These are phyloP conservation scores for Amphiura filiformis DNA, from an alignment of 35 echinoderm and acorn worm genomes.

Conservation along the genomic window DNA sequence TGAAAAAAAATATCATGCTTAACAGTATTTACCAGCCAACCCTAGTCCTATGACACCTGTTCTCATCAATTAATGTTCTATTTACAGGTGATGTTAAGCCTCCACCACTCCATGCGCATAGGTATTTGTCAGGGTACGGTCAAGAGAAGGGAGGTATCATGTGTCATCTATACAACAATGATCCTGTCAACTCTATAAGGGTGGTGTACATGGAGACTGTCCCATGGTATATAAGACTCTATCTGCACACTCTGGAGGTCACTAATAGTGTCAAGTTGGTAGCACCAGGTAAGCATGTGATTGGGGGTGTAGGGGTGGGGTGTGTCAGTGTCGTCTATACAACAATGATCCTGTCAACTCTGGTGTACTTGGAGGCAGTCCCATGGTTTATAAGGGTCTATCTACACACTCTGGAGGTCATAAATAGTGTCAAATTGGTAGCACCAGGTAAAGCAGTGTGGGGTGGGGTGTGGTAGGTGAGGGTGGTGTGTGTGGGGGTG, in stretches of 20 bases:
- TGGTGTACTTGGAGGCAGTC: conserved; percentile 74
- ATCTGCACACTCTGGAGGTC: conserved; percentile 81
- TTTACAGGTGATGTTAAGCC: conserved; percentile 37
- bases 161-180: conserved; percentile 63
- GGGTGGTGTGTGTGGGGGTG: conserved; percentile 47
- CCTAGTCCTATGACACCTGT: no score
- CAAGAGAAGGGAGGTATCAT: conserved; percentile 88
- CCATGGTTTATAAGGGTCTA: conserved; percentile 91
- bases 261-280: conserved; percentile 36
- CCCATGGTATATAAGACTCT: conserved; percentile 86
- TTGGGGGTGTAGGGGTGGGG: conserved; percentile 84
- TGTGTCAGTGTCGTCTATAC: conserved; percentile 65
- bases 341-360: conserved; percentile 52
- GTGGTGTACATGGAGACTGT: conserved; percentile 82
- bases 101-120: conserved; percentile 62
- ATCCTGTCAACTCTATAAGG: conserved; percentile 37
- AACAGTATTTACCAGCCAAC: no score
- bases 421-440: conserved; percentile 32
- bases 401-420: conserved; percentile 77
- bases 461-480: neutral
- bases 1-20: no score
- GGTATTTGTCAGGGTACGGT: conserved; percentile 76
- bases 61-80: no score
- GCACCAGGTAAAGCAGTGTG: conserved; percentile 92
- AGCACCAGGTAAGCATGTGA: conserved; percentile 88